Evolutionary conservation across 1,140 invertebrate species (phyloP), one percentile per base, ranked within the genome.

Genomic region (Cydia strobilella): DNA sequence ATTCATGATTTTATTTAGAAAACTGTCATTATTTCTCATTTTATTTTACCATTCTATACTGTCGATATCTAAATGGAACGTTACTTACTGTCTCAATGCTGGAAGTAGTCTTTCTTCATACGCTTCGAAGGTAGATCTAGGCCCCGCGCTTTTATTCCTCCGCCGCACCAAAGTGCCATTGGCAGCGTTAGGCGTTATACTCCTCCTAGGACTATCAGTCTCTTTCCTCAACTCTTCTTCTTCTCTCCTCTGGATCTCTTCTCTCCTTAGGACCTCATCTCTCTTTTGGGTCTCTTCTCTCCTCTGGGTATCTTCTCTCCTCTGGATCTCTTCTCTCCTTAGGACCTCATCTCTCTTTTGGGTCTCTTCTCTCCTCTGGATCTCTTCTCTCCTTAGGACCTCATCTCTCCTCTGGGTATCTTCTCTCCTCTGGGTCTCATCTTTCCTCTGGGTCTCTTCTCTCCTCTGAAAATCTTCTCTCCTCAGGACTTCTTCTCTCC

Each of bases 91-190:
- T 88, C 96, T 95, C 9, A 97, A 89, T 25, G 97, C 96, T 31
- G 97, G 97, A 78, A 98, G 94, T 0, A 96, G 94, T 76, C 97
- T 93, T 83, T 98, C 97, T 85, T 98, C 97, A 84, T 98, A 97
- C 54, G 96, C 96, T 88, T 97, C 96, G 83, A 96, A 97, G 9
- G 96, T 97, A n/a, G 95, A 96, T 74, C 96, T 94, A 18, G 95
- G 94, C 15, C 95, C 95, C 1, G 96, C 96, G 27, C 96, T 96
- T 89, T 96, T 96, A 72, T 96, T 96, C 84, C 96, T 95, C 72
- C 96, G 92, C 78, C 96, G 93, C 39, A 95, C 86, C n/a, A 95
- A 77, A 45, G 88, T 86, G 78, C 93, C 91, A 78, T 93, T 93
- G 15, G 86, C 85, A 79, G 86, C 87, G 72, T 89, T 93, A 74